Percentiles rank a stretch among this genome's conserved stretches.
These are phyloP conservation scores for Nothura maculosa DNA, from an alignment of 2,797 vertebrate genomes.

Conservation along the genomic window DNA sequence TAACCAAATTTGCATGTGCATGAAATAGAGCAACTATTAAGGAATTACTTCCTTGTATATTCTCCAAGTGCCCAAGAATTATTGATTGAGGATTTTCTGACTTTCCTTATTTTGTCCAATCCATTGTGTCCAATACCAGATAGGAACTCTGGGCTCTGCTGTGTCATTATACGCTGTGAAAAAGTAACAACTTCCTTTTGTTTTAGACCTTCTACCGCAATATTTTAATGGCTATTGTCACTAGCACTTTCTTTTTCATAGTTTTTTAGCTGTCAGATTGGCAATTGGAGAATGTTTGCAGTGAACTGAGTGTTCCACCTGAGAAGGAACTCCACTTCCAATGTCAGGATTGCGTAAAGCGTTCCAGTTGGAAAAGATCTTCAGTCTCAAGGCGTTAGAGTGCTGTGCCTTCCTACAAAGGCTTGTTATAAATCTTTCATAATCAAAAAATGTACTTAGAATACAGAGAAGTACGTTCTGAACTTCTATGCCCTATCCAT, in stretches of 20 bases:
- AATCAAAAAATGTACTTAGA: background rate
- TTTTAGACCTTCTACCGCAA: background rate
- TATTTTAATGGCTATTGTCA: background rate
- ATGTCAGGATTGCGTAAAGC: background rate
- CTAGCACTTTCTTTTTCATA: background rate
- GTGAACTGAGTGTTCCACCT: background rate
- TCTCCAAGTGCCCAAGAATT: background rate
- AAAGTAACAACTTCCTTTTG: background rate
- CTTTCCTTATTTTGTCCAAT: background rate
- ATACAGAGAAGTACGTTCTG: background rate
- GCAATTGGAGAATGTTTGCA: background rate
- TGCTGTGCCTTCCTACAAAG: background rate
- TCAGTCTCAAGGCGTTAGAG: background rate
- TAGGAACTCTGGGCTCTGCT: background rate
- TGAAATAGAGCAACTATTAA: fast-evolving
- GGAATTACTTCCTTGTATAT: background rate
- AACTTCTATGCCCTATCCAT: background rate
- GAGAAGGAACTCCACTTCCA: background rate
- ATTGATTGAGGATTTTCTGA: background rate
- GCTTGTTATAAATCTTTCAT: background rate
- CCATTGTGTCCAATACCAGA: background rate
- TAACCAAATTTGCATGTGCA: background rate
- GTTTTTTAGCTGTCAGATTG: background rate
- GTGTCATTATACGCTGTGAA: background rate
- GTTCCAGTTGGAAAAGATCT: background rate